Percentiles rank a stretch among this genome's conserved stretches.
Evolutionary conservation across 2,797 vertebrate species (phyloP).

Genomic region (Netta rufina): DNA sequence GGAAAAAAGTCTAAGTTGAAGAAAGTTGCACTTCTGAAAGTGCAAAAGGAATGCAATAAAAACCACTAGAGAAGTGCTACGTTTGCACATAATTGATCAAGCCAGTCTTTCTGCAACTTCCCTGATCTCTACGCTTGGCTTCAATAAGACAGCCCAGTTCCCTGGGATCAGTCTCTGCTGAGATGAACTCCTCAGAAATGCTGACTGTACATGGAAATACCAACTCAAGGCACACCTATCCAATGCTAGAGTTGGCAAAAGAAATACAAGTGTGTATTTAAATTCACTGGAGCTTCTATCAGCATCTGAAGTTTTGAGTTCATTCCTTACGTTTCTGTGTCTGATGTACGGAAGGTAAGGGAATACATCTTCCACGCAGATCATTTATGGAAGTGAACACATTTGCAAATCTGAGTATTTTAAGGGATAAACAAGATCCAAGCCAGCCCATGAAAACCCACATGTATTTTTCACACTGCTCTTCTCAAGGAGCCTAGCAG

Average conservation of each 20-base stretch:
- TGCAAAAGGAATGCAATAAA: not conserved
- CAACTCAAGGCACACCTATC: not conserved
- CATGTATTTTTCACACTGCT: not conserved
- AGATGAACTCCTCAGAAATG: not conserved
- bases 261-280: not conserved
- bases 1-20: not conserved
- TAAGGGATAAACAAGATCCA: not conserved
- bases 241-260: not conserved
- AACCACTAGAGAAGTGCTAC: rapidly evolving
- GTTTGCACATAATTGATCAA: not conserved
- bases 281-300: not conserved
- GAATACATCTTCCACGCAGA: not conserved
- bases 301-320: not conserved
- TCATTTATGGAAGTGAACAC: not conserved
- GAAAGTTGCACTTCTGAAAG: not conserved
- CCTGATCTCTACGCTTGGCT: not conserved
- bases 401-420: not conserved
- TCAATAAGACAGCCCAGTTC: rapidly evolving
- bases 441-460: not conserved
- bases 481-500: not conserved
- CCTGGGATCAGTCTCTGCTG: not conserved
- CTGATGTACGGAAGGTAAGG: not conserved
- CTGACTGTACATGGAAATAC: rapidly evolving
- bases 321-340: no score
- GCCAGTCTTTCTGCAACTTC: no score